Evolutionary conservation across 2,888 invertebrate species (phyloP).

Genomic region (Caenorhabditis sp.): DNA sequence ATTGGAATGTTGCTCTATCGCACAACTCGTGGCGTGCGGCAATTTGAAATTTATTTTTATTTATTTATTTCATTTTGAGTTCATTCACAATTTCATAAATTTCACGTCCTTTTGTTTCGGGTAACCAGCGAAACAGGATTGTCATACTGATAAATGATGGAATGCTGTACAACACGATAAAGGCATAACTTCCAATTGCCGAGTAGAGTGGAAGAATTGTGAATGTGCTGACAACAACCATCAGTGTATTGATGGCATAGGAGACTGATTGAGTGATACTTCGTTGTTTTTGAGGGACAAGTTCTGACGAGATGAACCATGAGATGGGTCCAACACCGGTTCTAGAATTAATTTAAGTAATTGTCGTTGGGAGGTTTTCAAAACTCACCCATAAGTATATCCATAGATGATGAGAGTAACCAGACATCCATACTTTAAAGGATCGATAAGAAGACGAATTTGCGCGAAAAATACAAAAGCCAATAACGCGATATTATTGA

Average conservation of each 20-base stretch:
- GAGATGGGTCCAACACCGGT: constrained; percentile 59
- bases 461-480: constrained; percentile 50
- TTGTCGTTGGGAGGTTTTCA: too few species aligned
- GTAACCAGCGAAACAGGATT: constrained; percentile 47
- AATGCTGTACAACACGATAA: constrained; percentile 54
- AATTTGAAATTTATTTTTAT: not conserved
- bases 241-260: constrained; percentile 56
- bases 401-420: constrained; percentile 48
- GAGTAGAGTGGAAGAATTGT: constrained; percentile 54
- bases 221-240: constrained; percentile 54
- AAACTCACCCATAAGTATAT: constrained; percentile 53
- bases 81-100: constrained; percentile 60
- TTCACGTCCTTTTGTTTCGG: constrained; percentile 60
- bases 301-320: constrained; percentile 61
- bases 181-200: constrained; percentile 49
- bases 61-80: constrained; percentile 25
- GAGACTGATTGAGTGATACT: constrained; percentile 54
- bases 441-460: constrained; percentile 36
- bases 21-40: not conserved
- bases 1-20: not conserved
- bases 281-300: constrained; percentile 61
- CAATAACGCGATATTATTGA: constrained; percentile 42
- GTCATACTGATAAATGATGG: constrained; percentile 49
- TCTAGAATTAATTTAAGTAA: too few species aligned
- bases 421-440: constrained; percentile 54